These are phyloP conservation scores for Cheilosia vernalis DNA, from an alignment of 2,888 invertebrate species.

Conservation along the genomic window DNA sequence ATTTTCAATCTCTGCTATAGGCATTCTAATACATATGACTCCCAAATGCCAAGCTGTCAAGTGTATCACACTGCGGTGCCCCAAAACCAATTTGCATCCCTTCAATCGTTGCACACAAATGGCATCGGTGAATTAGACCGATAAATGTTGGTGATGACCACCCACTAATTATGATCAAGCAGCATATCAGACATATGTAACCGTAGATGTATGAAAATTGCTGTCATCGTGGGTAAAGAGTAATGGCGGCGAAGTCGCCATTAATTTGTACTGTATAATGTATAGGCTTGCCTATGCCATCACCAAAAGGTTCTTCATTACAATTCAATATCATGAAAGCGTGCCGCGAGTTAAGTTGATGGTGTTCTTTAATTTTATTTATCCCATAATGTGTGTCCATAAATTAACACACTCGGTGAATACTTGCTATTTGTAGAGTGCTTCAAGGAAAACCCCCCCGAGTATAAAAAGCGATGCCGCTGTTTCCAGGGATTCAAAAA, in stretches of 20 bases:
- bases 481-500: background rate
- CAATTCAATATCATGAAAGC: no score
- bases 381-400: no score
- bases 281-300: background rate
- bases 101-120: background rate
- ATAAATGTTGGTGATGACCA: background rate
- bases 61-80: background rate
- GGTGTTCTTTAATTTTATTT: no score
- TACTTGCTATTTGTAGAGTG: no score
- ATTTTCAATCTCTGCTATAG: constrained; percentile 26
- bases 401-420: no score
- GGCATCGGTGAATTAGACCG: background rate
- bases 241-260: background rate
- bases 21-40: constrained; percentile 31
- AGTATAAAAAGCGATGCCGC: background rate
- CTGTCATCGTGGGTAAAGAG: background rate
- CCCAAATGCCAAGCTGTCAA: constrained; percentile 30
- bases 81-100: background rate
- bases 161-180: background rate
- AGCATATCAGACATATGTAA: no score
- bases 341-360: no score
- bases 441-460: background rate
- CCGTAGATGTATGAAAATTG: background rate
- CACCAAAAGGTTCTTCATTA: no score
- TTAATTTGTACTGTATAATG: no score